Base-by-base conservation (phyloP, 2,797 vertebrate genomes). In the Amblyopsis hoosieri region DNA sequence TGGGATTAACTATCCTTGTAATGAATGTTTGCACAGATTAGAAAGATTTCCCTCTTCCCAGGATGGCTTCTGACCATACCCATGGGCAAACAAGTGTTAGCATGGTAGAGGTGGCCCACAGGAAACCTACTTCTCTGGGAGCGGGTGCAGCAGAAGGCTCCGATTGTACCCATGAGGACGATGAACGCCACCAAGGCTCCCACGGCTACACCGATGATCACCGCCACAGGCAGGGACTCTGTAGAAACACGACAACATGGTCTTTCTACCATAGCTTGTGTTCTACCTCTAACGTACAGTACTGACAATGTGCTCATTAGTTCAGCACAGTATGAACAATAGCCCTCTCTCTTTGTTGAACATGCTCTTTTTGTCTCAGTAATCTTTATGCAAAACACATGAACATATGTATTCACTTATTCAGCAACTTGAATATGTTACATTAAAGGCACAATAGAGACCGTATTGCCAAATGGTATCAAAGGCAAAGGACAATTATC, bases 161-260 rank as follows among this genome's bases (percentile, higher is more conserved):
- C 95, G 8, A 99, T 95, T 87, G 98, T 99, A 85, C 95, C 97
- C 94, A 98, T 94, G 81, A 99, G 91, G 78, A 99, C 95, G 62
- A 99, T 94, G 90, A 99, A 93, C 7, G 97, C 97, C 79, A 99
- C 97, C 0, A 98, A 97, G 0, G 96, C 97, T 75, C 97, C 97
- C 60, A 99, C 97, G 0, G 97, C 97, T 69, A 99, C 97, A 2
- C 97, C 97, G 13, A 99, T 98, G 92, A 98, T 97, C 90, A 99
- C 97, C 0, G 97, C 96, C 91, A 97, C 94, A 0, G 97, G 97
- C 79, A 99, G 94, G 0, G 98, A 95, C 75, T 98, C 98, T 99
- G 95, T 45, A 74, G 83, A 88, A 80, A 79, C 51, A 37, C 53
- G 66, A 80, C 50, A 61, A 82, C 64, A 80, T 66, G 81, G 66